Evolutionary conservation across 2,888 invertebrate genomes (phyloP).

Genomic region (Pogonocherus hispidulus): DNA sequence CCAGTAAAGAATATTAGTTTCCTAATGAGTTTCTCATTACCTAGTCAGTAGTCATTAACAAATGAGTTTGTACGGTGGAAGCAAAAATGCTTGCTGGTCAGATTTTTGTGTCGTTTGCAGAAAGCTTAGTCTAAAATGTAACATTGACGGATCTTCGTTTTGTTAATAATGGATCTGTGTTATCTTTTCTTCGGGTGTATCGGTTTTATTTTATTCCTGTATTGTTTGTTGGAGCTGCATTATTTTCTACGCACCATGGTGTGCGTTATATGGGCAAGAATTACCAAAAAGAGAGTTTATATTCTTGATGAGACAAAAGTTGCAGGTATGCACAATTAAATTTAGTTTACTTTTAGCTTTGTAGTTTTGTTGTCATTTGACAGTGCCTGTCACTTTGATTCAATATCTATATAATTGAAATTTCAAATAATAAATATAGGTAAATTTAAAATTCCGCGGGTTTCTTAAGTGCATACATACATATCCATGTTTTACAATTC

Average conservation of each 20-base stretch:
- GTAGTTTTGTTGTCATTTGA: too few species aligned
- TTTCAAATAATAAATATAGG: too few species aligned
- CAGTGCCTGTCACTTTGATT: too few species aligned
- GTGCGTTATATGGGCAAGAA: constrained; percentile 76
- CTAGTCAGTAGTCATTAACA: too few species aligned
- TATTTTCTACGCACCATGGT: constrained; percentile 81
- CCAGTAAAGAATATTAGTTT: constrained; percentile 10
- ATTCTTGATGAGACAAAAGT: constrained; percentile 78
- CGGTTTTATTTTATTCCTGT: constrained; percentile 70
- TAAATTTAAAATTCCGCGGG: too few species aligned
- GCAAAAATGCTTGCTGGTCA: constrained; percentile 24
- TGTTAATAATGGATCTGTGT: constrained; percentile 33
- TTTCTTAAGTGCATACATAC: too few species aligned
- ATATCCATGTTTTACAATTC: too few species aligned
- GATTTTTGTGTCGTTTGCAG: constrained; percentile 3
- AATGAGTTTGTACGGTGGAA: constrained; percentile 11
- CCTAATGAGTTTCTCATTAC: constrained; percentile 18
- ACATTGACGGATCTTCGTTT: not conserved
- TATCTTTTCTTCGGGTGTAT: constrained; percentile 36
- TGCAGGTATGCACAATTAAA: constrained; percentile 77
- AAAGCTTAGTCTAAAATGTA: constrained; percentile 8
- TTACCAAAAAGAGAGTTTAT: constrained; percentile 75
- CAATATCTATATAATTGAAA: too few species aligned
- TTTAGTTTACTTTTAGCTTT: too few species aligned
- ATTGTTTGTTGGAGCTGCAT: constrained; percentile 79